Evolutionary conservation across 2,888 invertebrate species (phyloP), one percentile per base, ranked within the genome.

Genomic region (Cordilura impudica): DNA sequence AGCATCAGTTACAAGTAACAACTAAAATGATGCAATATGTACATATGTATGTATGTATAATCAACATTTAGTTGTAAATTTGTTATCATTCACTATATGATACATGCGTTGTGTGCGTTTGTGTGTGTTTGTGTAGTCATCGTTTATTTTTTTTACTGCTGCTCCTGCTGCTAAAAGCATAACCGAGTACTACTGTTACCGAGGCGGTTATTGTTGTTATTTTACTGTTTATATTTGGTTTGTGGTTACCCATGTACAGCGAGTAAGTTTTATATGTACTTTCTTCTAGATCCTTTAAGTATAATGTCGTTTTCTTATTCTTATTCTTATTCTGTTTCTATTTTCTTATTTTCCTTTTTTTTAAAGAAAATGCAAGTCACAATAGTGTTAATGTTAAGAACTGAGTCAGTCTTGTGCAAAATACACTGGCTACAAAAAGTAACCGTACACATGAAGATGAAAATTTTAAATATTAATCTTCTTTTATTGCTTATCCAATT

Each of bases 31-130:
- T 43, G 61, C 19, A 29, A 43, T 60, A 60, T 4, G n/a, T 60
- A 35, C 63, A 56, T 56, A 72, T 65, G 56, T 56, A 47, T 72
- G 31, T 47, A 23, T 63, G 54, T 65, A 65, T 45, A 63, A 71
- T 71, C 63, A 72, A 56, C 63, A 72, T 72, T 65, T 65, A 6
- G n/a, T 39, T 56, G 16, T 39, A 14, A 45, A 14, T 58, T 69
- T 51, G 39, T 61, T 53, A 31, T 65, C 65, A 47, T 35, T 65
- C 31, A 21, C 21, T 61, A 10, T 53, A 10, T 53, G 49, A 45
- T 19, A 35, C 31, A 54, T 31, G 47, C 53, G 26, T 23, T 19
- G 43, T 23, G 2, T 53, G 35, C 21, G 4, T 10, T 19, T 39
- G 51, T 51, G n/a, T n/a, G 35, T 49, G 51, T 14, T 12, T 19